These are phyloP conservation scores for Dorcus parallelipipedus DNA, from an alignment of 2,888 invertebrate genomes.

Conservation along the genomic window DNA sequence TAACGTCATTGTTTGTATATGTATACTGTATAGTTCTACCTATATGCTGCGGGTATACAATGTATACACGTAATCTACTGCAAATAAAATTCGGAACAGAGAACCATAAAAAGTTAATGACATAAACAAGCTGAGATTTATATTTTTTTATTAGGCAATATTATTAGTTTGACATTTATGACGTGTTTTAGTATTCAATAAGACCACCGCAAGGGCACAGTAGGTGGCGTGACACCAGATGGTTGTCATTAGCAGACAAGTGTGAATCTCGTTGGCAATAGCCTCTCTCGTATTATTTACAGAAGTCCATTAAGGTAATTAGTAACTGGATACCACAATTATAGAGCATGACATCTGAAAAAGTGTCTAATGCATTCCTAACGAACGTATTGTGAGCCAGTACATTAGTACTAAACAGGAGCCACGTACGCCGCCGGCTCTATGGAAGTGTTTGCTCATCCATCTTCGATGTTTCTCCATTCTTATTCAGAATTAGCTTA, in stretches of 20 bases:
- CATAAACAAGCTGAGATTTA: neutral
- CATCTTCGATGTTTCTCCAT: neutral
- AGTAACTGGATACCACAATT: conserved; percentile 42
- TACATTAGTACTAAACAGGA: conserved; percentile 26
- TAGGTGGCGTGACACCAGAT: conserved; percentile 27
- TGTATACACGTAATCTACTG: too few relatives aligned
- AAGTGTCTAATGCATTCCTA: conserved; percentile 28
- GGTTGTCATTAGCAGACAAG: conserved; percentile 31
- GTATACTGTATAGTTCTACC: too few relatives aligned
- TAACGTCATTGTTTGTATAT: too few relatives aligned
- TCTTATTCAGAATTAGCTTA: neutral
- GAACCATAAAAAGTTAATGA: too few relatives aligned
- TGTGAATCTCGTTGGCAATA: conserved; percentile 27
- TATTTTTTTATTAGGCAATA: neutral
- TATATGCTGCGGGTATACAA: too few relatives aligned
- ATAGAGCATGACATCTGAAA: conserved; percentile 34
- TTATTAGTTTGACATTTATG: conserved; percentile 8
- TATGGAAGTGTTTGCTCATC: neutral
- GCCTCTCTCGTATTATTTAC: conserved; percentile 26
- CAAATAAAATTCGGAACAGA: too few relatives aligned
- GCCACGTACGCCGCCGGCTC: conserved; percentile 15
- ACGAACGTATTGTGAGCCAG: conserved; percentile 25
- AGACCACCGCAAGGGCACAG: conserved; percentile 28
- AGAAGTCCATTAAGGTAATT: conserved; percentile 41
- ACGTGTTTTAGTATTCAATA: neutral